Evolutionary conservation across 2,797 vertebrate species (phyloP).

Genomic region (Leucoraja ocellata): DNA sequence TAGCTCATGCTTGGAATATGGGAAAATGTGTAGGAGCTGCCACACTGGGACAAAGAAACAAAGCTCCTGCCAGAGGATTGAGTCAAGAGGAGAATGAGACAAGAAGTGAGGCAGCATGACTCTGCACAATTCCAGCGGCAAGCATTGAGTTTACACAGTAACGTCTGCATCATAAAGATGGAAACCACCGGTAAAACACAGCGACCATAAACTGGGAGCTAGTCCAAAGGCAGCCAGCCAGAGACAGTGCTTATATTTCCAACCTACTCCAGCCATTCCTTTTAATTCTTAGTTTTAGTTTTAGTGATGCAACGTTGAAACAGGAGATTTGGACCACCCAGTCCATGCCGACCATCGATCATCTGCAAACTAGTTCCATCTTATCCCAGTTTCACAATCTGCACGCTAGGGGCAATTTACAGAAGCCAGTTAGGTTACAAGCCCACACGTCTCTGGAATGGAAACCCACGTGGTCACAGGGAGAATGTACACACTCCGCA

Average conservation of each 20-base stretch:
- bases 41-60: neutral
- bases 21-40: neutral
- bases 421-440: too few species aligned
- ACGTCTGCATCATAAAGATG: neutral
- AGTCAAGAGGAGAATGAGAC: neutral
- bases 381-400: too few species aligned
- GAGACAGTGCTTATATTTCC: neutral
- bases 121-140: constrained; percentile 12
- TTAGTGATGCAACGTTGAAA: too few species aligned
- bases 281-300: too few species aligned
- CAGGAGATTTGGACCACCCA: too few species aligned
- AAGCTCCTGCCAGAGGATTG: neutral
- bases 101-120: neutral
- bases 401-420: too few species aligned
- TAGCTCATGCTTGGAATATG: neutral
- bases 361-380: too few species aligned
- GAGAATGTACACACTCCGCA: too few species aligned
- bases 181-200: neutral
- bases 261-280: too few species aligned
- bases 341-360: too few species aligned
- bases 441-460: too few species aligned
- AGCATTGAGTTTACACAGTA: neutral
- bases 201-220: neutral
- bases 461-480: too few species aligned
- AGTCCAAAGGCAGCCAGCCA: neutral